Evolutionary conservation across 2,888 invertebrate species (phyloP).

Genomic region (Agrenia bidenticulata): DNA sequence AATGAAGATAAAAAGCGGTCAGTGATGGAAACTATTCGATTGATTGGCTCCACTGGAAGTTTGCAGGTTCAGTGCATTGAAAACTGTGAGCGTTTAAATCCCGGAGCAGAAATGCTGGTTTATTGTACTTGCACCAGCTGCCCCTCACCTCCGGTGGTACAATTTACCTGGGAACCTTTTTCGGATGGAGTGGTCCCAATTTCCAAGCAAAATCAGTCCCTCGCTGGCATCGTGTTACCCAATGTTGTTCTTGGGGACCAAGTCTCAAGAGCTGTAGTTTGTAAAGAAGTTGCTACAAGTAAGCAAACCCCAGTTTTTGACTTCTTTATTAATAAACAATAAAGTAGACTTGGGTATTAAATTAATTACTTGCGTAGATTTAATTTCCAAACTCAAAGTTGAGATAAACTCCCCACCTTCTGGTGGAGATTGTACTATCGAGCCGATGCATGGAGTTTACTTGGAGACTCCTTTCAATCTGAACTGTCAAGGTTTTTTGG

Average conservation of each 20-base stretch:
- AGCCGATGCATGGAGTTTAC: background rate
- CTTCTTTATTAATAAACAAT: no score
- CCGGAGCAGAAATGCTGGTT: background rate
- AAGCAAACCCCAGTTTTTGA: background rate
- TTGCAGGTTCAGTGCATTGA: background rate
- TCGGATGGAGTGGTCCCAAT: background rate
- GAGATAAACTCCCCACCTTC: background rate
- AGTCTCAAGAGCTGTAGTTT: background rate
- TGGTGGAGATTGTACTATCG: background rate
- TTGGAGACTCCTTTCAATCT: background rate
- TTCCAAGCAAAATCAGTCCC: background rate
- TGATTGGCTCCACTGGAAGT: no score
- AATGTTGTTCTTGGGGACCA: background rate
- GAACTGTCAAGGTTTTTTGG: background rate
- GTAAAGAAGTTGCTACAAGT: background rate
- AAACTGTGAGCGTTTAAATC: background rate
- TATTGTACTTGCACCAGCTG: background rate
- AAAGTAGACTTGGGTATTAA: no score
- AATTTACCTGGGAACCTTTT: background rate
- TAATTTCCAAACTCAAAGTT: background rate
- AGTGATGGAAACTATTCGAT: no score
- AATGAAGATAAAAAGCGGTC: background rate
- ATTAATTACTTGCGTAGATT: background rate
- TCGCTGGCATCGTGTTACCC: background rate
- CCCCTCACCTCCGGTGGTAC: background rate